phyloP scores from a whole-genome alignment of 1,140 invertebrate species.

The Hypsibius dujardini region DNA sequence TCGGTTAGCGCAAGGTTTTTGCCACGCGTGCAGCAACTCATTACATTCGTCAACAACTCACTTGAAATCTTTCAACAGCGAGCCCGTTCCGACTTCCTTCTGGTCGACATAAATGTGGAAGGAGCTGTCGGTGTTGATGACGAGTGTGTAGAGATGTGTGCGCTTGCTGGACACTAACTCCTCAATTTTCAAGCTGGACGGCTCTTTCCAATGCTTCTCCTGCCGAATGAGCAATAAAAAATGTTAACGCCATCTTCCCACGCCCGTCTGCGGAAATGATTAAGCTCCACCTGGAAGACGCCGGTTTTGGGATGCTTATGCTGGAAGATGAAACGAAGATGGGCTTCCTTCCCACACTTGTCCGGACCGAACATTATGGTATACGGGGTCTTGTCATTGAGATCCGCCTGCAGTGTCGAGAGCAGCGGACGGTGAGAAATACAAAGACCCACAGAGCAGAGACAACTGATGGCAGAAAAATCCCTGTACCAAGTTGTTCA shows the following conservation, averaged over 20 bases:
- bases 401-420: constrained; percentile 44
- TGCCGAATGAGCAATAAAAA: constrained; percentile 22
- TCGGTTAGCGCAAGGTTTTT: too few relatives aligned
- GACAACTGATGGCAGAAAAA: constrained; percentile 15
- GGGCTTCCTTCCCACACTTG: constrained; percentile 78
- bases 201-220: constrained; percentile 60
- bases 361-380: constrained; percentile 99
- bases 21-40: too few relatives aligned
- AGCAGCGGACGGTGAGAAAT: constrained; percentile 23
- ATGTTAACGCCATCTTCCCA: constrained; percentile 57
- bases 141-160: constrained; percentile 80
- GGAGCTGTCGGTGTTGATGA: constrained; percentile 69
- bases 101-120: constrained; percentile 46
- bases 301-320: constrained; percentile 86
- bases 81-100: constrained; percentile 61
- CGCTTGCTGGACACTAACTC: constrained; percentile 82
- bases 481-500: not conserved
- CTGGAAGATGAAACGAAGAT: constrained; percentile 89
- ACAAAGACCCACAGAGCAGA: not conserved
- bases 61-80: constrained; percentile 65
- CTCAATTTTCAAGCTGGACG: constrained; percentile 62
- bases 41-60: constrained; percentile 21
- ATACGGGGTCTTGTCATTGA: constrained; percentile 89
- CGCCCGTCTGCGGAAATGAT: too few relatives aligned
- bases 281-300: too few relatives aligned